Evolutionary conservation across 2,113 vertebrate species (phyloP), one percentile per base, ranked within the genome.

Genomic region (Anas platyrhynchos): DNA sequence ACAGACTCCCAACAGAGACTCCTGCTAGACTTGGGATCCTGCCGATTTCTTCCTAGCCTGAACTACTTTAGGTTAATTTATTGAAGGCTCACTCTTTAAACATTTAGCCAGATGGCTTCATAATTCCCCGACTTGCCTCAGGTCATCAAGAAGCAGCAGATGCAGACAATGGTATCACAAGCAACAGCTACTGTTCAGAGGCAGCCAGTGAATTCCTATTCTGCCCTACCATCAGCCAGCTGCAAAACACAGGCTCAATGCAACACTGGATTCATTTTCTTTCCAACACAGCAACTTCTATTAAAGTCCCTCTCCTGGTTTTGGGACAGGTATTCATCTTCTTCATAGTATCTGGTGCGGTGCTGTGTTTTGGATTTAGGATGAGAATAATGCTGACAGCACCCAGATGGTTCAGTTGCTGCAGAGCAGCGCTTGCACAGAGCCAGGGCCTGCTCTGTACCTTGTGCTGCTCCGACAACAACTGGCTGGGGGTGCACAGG

Each of bases 151-250:
- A 82, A 89, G 69, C 48, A 93, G 82, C 77, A 94, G 78, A 85
- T n/a, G 67, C 54, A 93, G 83, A 76, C 32, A 71, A 6, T 0
- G 16, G 54, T 36, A 83, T 54, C 88, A 84, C 21, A 27, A 84
- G 56, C 63, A 92, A 81, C 46, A 74, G 88, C 91, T 95, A 73
- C 95, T 84, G 83, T 68, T 63, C 68, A 75, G 46, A 84, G 31
- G 46, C 43, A 27, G 55, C 23, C 41, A 18, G 18, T 3, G 44
- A 91, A 66, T 14, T 78, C 22, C 67, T 85, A 16, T 68, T 56
- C 44, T 48, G 32, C 12, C 50, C 65, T 48, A 13, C 59, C n/a
- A 59, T 23, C 59, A 59, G 3, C 29, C 90, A 93, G 54, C 61
- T 91, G 69, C 46, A 78, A 75, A 72, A 83, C 31, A 18, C 3